A percentile compares a stretch with the other conserved stretches of the same genome.
Evolutionary conservation across 2,113 vertebrate genomes (phyloP).

Genomic region (Poicephalus gulielmi): DNA sequence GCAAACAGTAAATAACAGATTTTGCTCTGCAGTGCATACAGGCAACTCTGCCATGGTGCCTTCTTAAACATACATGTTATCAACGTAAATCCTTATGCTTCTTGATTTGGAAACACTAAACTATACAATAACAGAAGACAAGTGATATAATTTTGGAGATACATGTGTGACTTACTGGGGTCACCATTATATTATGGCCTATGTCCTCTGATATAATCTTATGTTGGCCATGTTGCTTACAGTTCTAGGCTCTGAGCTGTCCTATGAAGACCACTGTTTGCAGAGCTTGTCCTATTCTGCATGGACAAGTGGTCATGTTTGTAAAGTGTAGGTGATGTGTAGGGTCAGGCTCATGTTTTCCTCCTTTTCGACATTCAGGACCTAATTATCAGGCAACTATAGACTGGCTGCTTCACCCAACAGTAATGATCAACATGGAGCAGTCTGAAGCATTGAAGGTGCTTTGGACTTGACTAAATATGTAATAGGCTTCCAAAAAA

Average conservation of each 20-base stretch:
- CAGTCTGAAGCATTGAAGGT: background rate
- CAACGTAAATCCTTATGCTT: constrained; percentile 14
- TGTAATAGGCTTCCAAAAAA: background rate
- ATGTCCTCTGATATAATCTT: background rate
- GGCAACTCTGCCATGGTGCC: background rate
- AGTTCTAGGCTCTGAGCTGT: background rate
- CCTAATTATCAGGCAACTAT: background rate
- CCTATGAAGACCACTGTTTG: background rate
- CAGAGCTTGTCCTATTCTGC: background rate
- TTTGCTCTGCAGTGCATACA: background rate
- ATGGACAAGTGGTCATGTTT: background rate
- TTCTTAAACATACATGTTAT: background rate
- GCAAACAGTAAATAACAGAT: background rate
- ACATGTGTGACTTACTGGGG: background rate
- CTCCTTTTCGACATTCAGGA: background rate
- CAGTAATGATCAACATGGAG: background rate
- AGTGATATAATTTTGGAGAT: background rate
- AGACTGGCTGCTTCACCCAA: background rate
- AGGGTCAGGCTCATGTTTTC: background rate
- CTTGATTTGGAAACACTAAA: background rate
- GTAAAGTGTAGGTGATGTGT: background rate
- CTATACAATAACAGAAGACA: background rate
- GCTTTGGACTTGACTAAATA: background rate
- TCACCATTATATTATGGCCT: background rate
- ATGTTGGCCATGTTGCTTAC: background rate